Conservation (phyloP, 1,140 invertebrate species). For the Cyrtorhinus lividipennis region DNA sequence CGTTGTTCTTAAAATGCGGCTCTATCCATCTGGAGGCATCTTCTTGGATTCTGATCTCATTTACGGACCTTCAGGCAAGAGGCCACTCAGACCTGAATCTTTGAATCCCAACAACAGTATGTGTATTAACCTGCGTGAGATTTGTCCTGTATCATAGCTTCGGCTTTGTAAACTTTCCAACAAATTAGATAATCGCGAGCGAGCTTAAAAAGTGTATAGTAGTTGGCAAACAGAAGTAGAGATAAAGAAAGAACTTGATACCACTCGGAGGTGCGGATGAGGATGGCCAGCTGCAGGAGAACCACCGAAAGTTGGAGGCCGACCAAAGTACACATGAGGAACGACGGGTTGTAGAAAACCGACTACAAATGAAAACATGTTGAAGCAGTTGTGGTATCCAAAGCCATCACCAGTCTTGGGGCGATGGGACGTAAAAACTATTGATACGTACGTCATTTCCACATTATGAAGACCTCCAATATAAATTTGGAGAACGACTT, state of each 20-base stretch:
- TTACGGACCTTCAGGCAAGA: too few relatives aligned
- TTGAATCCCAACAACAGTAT: too few relatives aligned
- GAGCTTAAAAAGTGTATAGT: conserved; percentile 80
- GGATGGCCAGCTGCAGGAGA: conserved; percentile 55
- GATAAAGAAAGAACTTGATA: conserved; percentile 76
- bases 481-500: too few relatives aligned
- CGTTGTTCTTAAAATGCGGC: too few relatives aligned
- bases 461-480: too few relatives aligned
- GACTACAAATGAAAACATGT: conserved; percentile 43
- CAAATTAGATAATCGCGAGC: conserved; percentile 72
- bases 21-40: too few relatives aligned
- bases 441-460: too few relatives aligned
- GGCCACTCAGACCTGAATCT: too few relatives aligned
- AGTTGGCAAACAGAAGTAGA: conserved; percentile 74
- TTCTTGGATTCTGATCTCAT: too few relatives aligned
- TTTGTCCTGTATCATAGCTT: conserved; percentile 51
- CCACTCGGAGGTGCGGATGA: conserved; percentile 72
- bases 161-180: conserved; percentile 61
- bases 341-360: conserved; percentile 75
- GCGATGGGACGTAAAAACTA: too few relatives aligned
- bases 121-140: conserved; percentile 22
- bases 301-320: conserved; percentile 57
- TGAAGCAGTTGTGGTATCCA: too few relatives aligned
- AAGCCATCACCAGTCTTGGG: too few relatives aligned
- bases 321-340: conserved; percentile 57